Base-by-base conservation (phyloP, 2,797 vertebrate species). In the Chrysolophus pictus region DNA sequence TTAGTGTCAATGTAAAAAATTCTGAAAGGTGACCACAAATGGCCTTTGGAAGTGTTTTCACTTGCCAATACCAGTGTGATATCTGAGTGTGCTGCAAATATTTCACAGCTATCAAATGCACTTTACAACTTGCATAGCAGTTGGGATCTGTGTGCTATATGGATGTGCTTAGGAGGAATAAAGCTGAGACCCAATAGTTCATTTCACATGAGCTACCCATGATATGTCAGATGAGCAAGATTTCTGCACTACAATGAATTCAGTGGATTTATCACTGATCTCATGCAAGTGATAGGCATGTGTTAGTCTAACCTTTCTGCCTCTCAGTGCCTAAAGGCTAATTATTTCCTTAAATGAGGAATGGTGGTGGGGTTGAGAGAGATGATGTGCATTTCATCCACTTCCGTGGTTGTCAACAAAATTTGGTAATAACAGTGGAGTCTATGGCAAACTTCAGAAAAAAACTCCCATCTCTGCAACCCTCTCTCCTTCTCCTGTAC, bases 121-220 rank as follows among this genome's bases (percentile, higher is more conserved):
- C 15, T 72, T 72, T 21, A 11, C 47, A 84, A 5, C 33, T 44
- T 58, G n/a, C 17, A 29, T 18, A 68, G 31, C 49, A 78, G 21
- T 31, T 21, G 42, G 10, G 39, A 21, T 4, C 41, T 49, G 4
- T 19, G 12, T 33, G 16, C 64, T 49, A 42, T 4, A 44, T 28
- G 63, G 19, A 49, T 5, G 4, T 19, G 35, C 60, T 78, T 65
- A 59, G 31, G 10, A 65, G 35, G 37, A 69, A 26, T 3, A 4
- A 71, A 42, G 15, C 21, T 41, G 41, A 44, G 35, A 62, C 3
- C 14, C 24, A 62, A 22, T 11, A 28, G 9, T 14, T 83, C 1
- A 1, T 41, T 83, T 83, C 22, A 46, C 10, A 21, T 0, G 0
- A 22, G 24, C 11, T 15, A 8, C n/a, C 41, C 63, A 5, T 71